A percentile compares a stretch with the other conserved stretches of the same genome.
Evolutionary conservation across 2,113 vertebrate genomes (phyloP).

Genomic region (Phrynosoma blainvillii): DNA sequence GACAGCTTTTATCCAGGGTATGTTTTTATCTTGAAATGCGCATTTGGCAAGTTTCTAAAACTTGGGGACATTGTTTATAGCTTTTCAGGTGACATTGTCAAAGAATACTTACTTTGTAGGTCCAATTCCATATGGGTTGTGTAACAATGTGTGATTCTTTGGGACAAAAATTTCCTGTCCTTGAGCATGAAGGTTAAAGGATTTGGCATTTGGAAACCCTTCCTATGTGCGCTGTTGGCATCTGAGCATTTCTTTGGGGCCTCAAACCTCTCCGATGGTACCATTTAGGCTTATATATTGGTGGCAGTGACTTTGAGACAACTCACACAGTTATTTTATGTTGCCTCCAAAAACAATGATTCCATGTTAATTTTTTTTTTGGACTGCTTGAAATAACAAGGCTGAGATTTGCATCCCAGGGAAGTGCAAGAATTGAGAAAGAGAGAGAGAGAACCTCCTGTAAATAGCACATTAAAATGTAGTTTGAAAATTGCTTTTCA

Average conservation of each 20-base stretch:
- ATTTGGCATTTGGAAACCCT: too few relatives aligned
- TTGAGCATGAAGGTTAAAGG: too few relatives aligned
- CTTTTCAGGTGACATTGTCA: too few relatives aligned
- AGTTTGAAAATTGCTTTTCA: constrained; percentile 41
- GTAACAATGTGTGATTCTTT: too few relatives aligned
- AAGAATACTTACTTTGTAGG: too few relatives aligned
- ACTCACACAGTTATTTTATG: background rate
- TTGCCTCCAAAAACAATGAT: background rate
- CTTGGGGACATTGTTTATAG: too few relatives aligned
- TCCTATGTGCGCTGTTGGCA: too few relatives aligned
- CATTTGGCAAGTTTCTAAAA: too few relatives aligned
- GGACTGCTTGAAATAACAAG: constrained; percentile 8
- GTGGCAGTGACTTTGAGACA: background rate
- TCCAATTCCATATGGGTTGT: too few relatives aligned
- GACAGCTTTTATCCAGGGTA: too few relatives aligned
- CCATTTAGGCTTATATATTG: background rate
- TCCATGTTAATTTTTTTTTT: background rate
- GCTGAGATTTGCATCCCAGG: background rate
- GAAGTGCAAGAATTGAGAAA: background rate
- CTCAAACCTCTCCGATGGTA: background rate
- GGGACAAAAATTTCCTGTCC: too few relatives aligned
- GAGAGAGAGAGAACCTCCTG: background rate
- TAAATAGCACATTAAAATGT: constrained; percentile 37
- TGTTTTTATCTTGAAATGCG: too few relatives aligned
- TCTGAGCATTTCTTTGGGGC: background rate